Base-by-base conservation (phyloP, 2,888 invertebrate genomes). In the Nowickia ferox region DNA sequence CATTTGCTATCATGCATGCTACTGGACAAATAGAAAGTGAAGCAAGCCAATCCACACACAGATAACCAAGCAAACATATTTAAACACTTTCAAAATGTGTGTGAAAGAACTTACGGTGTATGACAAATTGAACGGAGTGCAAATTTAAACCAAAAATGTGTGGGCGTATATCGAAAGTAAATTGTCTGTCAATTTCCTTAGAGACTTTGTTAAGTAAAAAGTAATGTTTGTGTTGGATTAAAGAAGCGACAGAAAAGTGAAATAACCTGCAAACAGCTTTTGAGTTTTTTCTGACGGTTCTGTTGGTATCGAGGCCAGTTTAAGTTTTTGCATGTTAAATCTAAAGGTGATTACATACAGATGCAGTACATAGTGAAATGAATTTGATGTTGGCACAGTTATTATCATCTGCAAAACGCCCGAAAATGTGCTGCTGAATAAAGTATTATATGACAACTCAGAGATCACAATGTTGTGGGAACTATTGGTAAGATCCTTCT, bases 141-240 rank as follows among this genome's bases (percentile, higher is more conserved):
- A 59, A 59, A n/a, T 11, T 42, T 61, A 11, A 5, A 46, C 19
- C 22, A 46, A 42, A 46, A 22, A 66, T 53, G 15, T 71, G 44
- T 19, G n/a, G 48, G 30, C 38, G 59, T 30, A 59, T n/a, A 38
- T 59, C n/a, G 30, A 0, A 19, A 19, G 46, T 15, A 68, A 59
- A 51, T 61, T 74, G 30, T 63, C 68, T 63, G 40, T 61, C 74
- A 61, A 68, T 74, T 61, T 78, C 74, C 78, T 75, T 61, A 38
- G 72, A 68, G 66, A 57, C 48, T 61, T 75, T 75, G 65, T 57
- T 80, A 76, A 84, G 84, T 84, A 72, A 80, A 80, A 65, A 84
- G 84, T 84, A 80, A 51, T 84, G 84, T 80, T 84, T 72, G 59
- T 66, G 51, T 71, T 51, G 84, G 84, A 84, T 84, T 84, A 84